Percentiles rank a stretch among this genome's conserved stretches.
phyloP scores from a whole-genome alignment of 35 echinoderm and acorn worm genomes.

The Chiridota heheva region DNA sequence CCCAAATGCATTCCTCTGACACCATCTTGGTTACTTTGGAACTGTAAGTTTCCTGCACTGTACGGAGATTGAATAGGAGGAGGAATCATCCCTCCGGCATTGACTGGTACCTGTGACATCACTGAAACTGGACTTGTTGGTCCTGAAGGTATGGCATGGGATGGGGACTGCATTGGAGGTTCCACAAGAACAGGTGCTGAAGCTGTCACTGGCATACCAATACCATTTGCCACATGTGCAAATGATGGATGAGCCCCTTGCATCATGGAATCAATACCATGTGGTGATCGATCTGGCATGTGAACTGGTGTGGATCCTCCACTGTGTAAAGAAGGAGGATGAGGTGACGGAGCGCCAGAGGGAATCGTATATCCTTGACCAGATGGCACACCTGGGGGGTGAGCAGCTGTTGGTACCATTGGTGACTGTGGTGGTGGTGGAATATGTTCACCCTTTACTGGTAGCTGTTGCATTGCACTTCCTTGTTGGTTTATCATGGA shows the following conservation, averaged over 20 bases:
- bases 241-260: conserved; percentile 3
- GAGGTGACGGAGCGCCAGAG: conserved; percentile 33
- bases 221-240: conserved; percentile 43
- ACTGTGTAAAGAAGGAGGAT: conserved; percentile 28
- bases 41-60: background rate
- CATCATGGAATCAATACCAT: conserved; percentile 18
- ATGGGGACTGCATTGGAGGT: conserved; percentile 55
- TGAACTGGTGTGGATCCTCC: conserved; percentile 30
- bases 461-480: background rate
- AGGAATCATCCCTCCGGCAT: background rate
- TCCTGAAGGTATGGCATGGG: conserved; percentile 37
- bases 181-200: conserved; percentile 39
- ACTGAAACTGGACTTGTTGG: too few species aligned
- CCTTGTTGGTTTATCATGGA: conserved; percentile 4
- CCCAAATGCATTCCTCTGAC: conserved; percentile 8
- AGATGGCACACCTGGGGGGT: conserved; percentile 31
- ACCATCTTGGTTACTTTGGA: conserved; percentile 24
- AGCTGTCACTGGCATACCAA: conserved; percentile 56
- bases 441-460: conserved; percentile 17
- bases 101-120: too few species aligned
- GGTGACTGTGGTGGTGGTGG: conserved; percentile 38
- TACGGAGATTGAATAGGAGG: conserved; percentile 33
- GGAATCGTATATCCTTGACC: conserved; percentile 53
- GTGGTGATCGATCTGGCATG: conserved; percentile 56
- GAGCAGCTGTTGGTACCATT: conserved; percentile 38